Evolutionary conservation across 2,888 invertebrate species (phyloP), one percentile per base, ranked within the genome.

Genomic region (Xanthorhoe spadicearia): DNA sequence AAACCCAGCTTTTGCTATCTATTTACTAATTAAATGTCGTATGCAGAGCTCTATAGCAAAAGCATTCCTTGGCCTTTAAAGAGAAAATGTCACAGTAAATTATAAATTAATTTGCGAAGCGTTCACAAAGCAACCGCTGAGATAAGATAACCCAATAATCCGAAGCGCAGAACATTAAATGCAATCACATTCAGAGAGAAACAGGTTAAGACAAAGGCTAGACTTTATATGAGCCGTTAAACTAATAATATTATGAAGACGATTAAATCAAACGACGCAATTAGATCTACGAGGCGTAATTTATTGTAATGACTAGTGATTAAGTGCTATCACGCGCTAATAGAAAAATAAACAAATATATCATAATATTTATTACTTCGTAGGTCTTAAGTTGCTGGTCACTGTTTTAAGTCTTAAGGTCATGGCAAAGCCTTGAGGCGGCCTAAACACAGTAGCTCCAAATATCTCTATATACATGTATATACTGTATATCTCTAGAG

Each of bases 141-240:
- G 67, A 74, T 73, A 49, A 64, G 68, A 71, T 74, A 77, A 76
- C 72, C 66, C 64, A 77, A 76, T 77, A 77, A 73, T 68, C 67
- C 58, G 52, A 64, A 63, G 52, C 65, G 64, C 46, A 55, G 49
- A 73, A 71, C 66, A 69, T 64, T 65, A 71, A 72, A 70, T 74
- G 71, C 57, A 70, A 78, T 77, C 69, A 68, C 55, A 70, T 67
- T 52, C 62, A 67, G 60, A 66, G 68, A 66, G 64, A 72, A 73
- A 73, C 72, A 73, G 65, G 69, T 54, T 61, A 57, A 76, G 60
- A 68, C 69, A 73, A 74, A 76, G 74, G 71, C 71, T 74, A 78
- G 68, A 68, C 64, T 51, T 50, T 15, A 69, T 68, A 66, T 68
- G 68, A 62, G 61, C 17, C 60, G 32, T 53, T 55, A 48, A 59